A percentile compares a stretch with the other conserved stretches of the same genome.
Conservation (phyloP, 2,113 vertebrate genomes). For the Oenanthe melanoleuca region DNA sequence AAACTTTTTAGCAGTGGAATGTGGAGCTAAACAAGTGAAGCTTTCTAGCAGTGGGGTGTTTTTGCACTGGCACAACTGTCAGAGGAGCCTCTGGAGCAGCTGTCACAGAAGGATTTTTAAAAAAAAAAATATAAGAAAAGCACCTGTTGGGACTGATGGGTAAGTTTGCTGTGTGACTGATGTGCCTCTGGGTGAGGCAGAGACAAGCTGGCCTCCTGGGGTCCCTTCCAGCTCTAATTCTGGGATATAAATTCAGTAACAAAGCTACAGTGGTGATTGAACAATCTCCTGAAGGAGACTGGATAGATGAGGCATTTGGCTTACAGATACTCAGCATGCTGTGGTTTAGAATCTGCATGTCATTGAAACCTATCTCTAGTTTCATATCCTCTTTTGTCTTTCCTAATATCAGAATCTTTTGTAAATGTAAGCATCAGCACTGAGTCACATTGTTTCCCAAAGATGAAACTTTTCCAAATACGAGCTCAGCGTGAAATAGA, state of each 20-base stretch:
- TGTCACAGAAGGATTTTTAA: neutral
- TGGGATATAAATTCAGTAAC: neutral
- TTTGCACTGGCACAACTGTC: neutral
- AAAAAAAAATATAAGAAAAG: neutral
- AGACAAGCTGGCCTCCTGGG: neutral
- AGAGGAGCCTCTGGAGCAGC: neutral
- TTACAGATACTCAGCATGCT: neutral
- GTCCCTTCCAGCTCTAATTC: neutral
- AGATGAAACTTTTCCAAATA: neutral
- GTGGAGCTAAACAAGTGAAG: neutral
- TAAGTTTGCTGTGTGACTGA: neutral
- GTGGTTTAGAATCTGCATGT: neutral
- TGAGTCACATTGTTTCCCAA: neutral
- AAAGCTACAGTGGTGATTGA: neutral
- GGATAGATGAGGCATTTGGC: neutral
- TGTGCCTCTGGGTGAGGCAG: neutral
- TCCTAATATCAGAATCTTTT: neutral
- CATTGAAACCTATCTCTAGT: neutral
- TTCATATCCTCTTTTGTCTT: constrained; percentile 10
- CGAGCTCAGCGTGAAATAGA: neutral
- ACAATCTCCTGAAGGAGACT: neutral
- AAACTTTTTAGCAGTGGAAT: neutral
- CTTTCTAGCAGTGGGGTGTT: neutral
- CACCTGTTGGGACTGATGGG: neutral
- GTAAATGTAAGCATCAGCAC: neutral